Percentiles rank a stretch among this genome's conserved stretches.
Conservation (phyloP, 2,113 vertebrate species). For the Psittacus erithacus region DNA sequence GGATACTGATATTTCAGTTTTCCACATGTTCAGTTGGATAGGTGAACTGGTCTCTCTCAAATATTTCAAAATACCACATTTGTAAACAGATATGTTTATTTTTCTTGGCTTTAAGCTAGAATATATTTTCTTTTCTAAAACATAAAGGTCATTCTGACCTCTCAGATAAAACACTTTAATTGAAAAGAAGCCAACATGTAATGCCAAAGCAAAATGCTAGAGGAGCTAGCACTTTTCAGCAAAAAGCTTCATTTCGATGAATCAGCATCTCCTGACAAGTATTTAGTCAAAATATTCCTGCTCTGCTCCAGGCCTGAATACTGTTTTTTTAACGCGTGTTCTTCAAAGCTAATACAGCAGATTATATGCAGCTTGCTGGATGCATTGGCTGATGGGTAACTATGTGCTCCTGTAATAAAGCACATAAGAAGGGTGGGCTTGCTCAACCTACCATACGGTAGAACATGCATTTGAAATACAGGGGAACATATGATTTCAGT, state of each 20-base stretch:
- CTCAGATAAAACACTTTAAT: neutral
- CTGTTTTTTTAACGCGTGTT: neutral
- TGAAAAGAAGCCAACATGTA: neutral
- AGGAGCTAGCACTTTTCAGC: neutral
- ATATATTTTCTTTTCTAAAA: neutral
- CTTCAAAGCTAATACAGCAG: neutral
- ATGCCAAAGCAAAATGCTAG: neutral
- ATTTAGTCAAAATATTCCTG: neutral
- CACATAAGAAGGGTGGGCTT: neutral
- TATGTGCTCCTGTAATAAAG: neutral
- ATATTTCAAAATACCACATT: neutral
- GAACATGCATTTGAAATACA: neutral
- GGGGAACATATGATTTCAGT: neutral
- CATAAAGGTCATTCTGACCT: neutral
- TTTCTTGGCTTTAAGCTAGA: neutral
- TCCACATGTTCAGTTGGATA: neutral
- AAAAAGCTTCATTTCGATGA: neutral
- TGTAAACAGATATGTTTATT: neutral
- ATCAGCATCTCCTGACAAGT: neutral
- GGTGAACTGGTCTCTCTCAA: neutral
- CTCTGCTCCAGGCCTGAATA: neutral
- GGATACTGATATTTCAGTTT: neutral
- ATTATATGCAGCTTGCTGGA: neutral
- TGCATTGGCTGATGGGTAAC: neutral
- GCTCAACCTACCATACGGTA: neutral